Evolutionary conservation across 2,888 invertebrate species (phyloP), one percentile per base, ranked within the genome.

Genomic region (Aspidapion aeneum): DNA sequence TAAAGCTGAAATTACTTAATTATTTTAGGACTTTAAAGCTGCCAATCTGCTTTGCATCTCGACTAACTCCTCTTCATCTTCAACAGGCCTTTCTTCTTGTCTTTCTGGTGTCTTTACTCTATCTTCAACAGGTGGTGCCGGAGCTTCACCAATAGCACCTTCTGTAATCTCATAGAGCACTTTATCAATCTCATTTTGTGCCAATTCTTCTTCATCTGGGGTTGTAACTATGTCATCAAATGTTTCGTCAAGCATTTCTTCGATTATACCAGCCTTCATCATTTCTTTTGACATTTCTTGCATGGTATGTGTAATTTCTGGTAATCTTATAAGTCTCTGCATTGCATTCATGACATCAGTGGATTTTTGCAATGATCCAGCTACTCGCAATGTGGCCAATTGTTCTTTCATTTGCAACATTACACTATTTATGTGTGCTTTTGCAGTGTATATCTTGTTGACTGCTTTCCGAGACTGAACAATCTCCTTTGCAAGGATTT

Each of bases 341-440:
- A 99, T 98, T 0, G 94, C 93, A 81, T 93, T 92, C 98, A 99
- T 98, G 0, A 99, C 98, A 84, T 98, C 97, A 1, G 98, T 96
- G 21, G 98, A 98, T 78, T 96, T 96, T 74, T 94, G 88, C 58
- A 99, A 81, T 0, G 96, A 89, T 3, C 98, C 98, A 21, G 97
- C 94, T 12, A 98, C 91, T 72, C 96, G 86, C 67, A 98, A 82
- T 9, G 96, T 95, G n/a, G 97, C 97, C 72, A 98, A 81, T 80
- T 99, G 98, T 79, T 98, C 96, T 80, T 98, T 96, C 98, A 99
- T 98, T 82, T 96, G 94, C 83, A 98, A 84, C 72, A 94, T 91
- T 12, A 99, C 92, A 0, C 98, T 98, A 79, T 96, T 98, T 18
- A 99, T 84, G 75, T 99, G 98, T 5, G 99, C 98, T 82, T 98